phyloP scores from a whole-genome alignment of 2,888 invertebrate species.

The Archips crataeganus region DNA sequence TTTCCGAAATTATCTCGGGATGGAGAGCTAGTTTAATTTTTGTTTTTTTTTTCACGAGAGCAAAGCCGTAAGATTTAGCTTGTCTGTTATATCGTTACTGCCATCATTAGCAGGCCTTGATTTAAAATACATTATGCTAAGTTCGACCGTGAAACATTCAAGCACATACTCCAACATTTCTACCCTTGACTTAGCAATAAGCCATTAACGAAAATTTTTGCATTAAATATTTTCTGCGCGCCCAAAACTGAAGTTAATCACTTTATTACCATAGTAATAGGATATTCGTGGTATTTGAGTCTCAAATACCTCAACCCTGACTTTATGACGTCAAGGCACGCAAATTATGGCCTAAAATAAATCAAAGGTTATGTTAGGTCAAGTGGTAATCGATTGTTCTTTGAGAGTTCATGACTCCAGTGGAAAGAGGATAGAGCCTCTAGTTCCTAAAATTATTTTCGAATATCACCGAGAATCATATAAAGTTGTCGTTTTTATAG shows the following conservation, averaged over 20 bases:
- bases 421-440: too few relatives aligned
- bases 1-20: too few relatives aligned
- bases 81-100: too few relatives aligned
- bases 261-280: conserved; percentile 7
- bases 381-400: conserved; percentile 32
- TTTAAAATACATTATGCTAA: not conserved
- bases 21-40: too few relatives aligned
- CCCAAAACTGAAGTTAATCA: conserved; percentile 2
- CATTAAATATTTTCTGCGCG: not conserved
- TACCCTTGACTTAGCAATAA: not conserved
- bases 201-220: not conserved
- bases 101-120: not conserved
- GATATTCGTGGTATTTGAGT: not conserved
- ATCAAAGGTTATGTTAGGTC: conserved; percentile 33
- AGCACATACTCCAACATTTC: not conserved
- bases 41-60: too few relatives aligned
- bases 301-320: not conserved
- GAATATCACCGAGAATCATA: too few relatives aligned
- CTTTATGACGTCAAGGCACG: conserved; percentile 32
- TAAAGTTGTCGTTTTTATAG: too few relatives aligned
- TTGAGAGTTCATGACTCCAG: conserved; percentile 24
- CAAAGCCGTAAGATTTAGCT: too few relatives aligned
- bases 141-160: not conserved
- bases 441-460: too few relatives aligned
- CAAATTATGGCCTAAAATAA: conserved; percentile 29